These are phyloP conservation scores for Heliconius himera DNA, from an alignment of 1,140 invertebrate species.

Conservation along the genomic window DNA sequence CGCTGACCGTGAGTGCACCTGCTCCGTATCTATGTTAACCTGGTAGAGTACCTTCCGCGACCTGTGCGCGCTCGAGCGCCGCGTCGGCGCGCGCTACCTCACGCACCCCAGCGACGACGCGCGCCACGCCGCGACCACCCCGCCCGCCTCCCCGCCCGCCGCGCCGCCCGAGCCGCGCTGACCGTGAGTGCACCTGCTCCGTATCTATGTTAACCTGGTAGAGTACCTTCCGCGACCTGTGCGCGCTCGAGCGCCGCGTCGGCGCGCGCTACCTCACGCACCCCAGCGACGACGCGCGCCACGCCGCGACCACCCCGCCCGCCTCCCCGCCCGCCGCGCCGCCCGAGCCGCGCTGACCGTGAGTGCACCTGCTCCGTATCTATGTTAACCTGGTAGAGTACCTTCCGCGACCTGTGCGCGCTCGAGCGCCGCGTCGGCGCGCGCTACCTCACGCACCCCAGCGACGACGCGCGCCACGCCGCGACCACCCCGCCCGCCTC, in stretches of 20 bases:
- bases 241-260: conserved; percentile 92
- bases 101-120: conserved; percentile 96
- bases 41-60: conserved; percentile 99
- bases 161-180: conserved; percentile 90
- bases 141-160: conserved; percentile 95
- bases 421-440: conserved; percentile 92
- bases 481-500: conserved; percentile 85
- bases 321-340: conserved; percentile 95
- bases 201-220: too few relatives aligned
- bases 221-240: conserved; percentile 97
- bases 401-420: conserved; percentile 96
- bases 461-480: conserved; percentile 85
- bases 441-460: conserved; percentile 97
- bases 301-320: conserved; percentile 78
- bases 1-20: conserved; percentile 63
- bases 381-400: too few relatives aligned
- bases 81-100: conserved; percentile 93
- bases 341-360: conserved; percentile 87
- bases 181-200: conserved; percentile 79
- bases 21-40: too few relatives aligned
- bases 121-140: conserved; percentile 1
- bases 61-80: conserved; percentile 92
- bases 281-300: conserved; percentile 89
- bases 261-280: conserved; percentile 96
- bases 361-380: conserved; percentile 82